These are phyloP conservation scores for Cyclopterus lumpus DNA, from an alignment of 2,797 vertebrate genomes.

Conservation along the genomic window DNA sequence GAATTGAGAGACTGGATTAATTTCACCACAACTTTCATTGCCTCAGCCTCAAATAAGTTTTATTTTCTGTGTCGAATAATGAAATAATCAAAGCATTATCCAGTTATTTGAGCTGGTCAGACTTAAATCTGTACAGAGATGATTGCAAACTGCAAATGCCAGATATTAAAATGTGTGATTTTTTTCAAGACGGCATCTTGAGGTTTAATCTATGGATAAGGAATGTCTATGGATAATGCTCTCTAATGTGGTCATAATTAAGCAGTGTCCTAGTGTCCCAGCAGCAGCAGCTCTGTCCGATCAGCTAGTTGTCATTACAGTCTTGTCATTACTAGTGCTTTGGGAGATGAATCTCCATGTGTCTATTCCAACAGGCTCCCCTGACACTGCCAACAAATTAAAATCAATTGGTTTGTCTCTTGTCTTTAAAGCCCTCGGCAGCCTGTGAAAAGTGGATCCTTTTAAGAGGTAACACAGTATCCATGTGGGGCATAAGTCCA, in stretches of 20 bases:
- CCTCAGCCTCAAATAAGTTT: slow-evolving; percentile 1
- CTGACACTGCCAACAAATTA: slow-evolving; percentile 72
- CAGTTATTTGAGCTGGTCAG: slow-evolving; percentile 4
- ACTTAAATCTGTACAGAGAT: not conserved
- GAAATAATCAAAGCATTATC: not conserved
- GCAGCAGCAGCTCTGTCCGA: slow-evolving; percentile 22
- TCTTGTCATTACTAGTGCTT: slow-evolving; percentile 58
- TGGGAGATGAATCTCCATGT: slow-evolving; percentile 72
- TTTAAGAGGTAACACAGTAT: slow-evolving; percentile 77
- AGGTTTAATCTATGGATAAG: not conserved
- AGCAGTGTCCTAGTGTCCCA: slow-evolving; percentile 4
- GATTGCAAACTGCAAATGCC: not conserved
- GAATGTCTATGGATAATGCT: no score
- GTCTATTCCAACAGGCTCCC: slow-evolving; percentile 69
- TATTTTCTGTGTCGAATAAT: not conserved
- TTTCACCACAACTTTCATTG: slow-evolving; percentile 13
- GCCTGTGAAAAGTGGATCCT: slow-evolving; percentile 79
- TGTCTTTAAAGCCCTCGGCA: slow-evolving; percentile 77
- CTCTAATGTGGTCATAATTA: not conserved
- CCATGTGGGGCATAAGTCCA: slow-evolving; percentile 67
- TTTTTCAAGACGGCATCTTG: not conserved
- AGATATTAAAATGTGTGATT: not conserved
- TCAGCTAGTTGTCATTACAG: slow-evolving; percentile 56
- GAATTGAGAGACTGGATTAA: not conserved
- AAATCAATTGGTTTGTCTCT: slow-evolving; percentile 84